phyloP scores from a whole-genome alignment of 2,113 vertebrate genomes.

The Naja naja region DNA sequence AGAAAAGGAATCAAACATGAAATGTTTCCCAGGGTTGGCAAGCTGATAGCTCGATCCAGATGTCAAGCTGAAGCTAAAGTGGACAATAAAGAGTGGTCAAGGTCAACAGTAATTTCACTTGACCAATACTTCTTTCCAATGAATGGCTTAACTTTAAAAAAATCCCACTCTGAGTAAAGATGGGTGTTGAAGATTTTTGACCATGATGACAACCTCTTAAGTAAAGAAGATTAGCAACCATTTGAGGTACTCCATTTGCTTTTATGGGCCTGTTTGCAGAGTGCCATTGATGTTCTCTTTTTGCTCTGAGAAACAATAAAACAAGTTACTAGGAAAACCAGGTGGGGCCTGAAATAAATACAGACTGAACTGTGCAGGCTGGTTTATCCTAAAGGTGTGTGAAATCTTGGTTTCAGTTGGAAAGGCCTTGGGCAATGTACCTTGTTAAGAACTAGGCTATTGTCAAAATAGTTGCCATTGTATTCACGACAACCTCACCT shows the following conservation, averaged over 20 bases:
- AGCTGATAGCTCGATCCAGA: not conserved
- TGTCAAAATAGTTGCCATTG: not conserved
- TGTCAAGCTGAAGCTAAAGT: not conserved
- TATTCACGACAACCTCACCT: not conserved
- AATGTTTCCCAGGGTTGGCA: not conserved
- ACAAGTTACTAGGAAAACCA: accelerated
- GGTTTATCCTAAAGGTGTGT: not conserved
- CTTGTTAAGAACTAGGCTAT: not conserved
- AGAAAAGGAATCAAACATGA: not conserved
- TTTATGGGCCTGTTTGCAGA: not conserved
- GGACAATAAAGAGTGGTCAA: not conserved
- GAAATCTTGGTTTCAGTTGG: not conserved
- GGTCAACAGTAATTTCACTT: not conserved
- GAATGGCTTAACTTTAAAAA: not conserved
- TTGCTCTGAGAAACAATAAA: not conserved
- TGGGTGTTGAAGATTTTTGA: no score
- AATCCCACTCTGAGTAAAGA: not conserved
- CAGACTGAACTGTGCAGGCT: not conserved
- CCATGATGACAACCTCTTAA: not conserved
- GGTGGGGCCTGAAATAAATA: not conserved
- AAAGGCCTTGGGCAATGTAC: not conserved
- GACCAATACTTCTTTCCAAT: not conserved
- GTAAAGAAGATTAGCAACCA: not conserved
- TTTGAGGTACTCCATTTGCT: not conserved
- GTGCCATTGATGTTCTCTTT: not conserved